These are phyloP conservation scores for Leptonema lineaticorne DNA, from an alignment of 1,140 invertebrate genomes.

Conservation along the genomic window DNA sequence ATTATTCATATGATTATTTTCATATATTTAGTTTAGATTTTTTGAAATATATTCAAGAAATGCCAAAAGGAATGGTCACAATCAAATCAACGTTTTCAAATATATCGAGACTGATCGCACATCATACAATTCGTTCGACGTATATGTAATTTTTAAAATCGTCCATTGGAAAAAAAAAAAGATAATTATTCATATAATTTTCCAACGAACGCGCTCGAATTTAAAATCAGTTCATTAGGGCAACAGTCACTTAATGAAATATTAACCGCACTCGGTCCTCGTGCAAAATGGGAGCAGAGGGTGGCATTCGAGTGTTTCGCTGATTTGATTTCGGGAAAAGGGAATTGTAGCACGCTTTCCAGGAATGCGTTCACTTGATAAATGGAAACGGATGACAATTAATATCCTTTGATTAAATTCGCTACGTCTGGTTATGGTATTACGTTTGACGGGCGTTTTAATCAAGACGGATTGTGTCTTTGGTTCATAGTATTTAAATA, in stretches of 20 bases:
- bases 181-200: background rate
- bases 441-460: conserved; percentile 34
- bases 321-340: background rate
- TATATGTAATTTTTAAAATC: too few species aligned
- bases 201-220: background rate
- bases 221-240: background rate
- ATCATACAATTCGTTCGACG: too few species aligned
- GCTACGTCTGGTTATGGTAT: conserved; percentile 27
- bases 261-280: background rate
- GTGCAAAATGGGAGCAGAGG: too few species aligned
- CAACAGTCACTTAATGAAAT: background rate
- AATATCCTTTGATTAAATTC: conserved; percentile 36
- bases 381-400: conserved; percentile 27
- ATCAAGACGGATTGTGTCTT: conserved; percentile 38
- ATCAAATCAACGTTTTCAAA: too few species aligned
- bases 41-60: too few species aligned
- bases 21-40: too few species aligned
- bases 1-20: too few species aligned
- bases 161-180: too few species aligned
- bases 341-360: background rate
- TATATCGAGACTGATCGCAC: too few species aligned
- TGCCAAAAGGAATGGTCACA: too few species aligned
- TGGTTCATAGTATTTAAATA: background rate
- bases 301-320: background rate
- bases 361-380: conserved; percentile 20